These are phyloP conservation scores for Enteromius thamalakanensis DNA, from an alignment of 2,797 vertebrate species.

Conservation along the genomic window DNA sequence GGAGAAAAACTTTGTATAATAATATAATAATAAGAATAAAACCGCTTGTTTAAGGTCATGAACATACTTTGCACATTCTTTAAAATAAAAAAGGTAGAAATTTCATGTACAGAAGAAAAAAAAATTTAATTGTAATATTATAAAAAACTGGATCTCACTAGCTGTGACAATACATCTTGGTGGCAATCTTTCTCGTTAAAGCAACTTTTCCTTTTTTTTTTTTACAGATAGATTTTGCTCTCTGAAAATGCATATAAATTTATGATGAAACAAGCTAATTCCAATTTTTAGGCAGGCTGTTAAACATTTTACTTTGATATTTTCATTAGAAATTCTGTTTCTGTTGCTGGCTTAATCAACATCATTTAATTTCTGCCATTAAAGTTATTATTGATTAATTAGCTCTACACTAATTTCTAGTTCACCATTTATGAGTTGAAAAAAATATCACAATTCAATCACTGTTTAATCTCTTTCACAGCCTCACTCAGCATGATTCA, in stretches of 20 bases:
- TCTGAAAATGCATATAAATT: background rate
- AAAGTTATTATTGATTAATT: conserved; percentile 8
- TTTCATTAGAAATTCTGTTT: background rate
- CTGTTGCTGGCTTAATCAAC: background rate
- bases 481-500: background rate
- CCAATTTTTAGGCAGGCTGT: background rate
- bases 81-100: background rate
- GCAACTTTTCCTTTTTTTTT: too few species aligned
- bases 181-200: background rate
- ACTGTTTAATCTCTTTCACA: background rate
- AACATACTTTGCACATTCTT: background rate
- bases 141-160: background rate
- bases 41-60: background rate
- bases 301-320: background rate
- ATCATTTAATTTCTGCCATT: background rate
- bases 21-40: background rate
- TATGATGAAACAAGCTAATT: background rate
- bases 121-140: background rate
- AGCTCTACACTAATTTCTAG: background rate
- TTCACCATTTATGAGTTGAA: background rate
- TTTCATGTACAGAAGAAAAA: background rate
- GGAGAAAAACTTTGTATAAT: too few species aligned
- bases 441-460: background rate
- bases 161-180: background rate
- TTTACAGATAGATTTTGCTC: background rate